These are phyloP conservation scores for Tridacna crocea DNA, from an alignment of 2,888 invertebrate species.

Conservation along the genomic window DNA sequence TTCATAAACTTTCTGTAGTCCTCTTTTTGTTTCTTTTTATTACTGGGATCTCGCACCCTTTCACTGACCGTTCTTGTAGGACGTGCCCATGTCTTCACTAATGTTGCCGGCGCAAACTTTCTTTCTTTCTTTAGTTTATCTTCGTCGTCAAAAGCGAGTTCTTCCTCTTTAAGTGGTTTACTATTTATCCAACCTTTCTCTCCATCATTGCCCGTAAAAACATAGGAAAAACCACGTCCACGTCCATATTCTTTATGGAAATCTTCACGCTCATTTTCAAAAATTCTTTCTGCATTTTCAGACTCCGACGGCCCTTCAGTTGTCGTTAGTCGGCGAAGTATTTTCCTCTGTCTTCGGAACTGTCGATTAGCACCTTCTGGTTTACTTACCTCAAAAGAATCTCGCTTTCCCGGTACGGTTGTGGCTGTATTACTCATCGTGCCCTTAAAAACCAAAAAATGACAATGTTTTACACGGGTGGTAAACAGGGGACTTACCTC, in stretches of 20 bases:
- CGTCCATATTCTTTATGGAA: conserved; percentile 21
- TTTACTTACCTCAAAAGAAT: background rate
- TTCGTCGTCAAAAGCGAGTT: background rate
- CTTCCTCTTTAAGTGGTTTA: conserved; percentile 8
- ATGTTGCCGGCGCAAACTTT: background rate
- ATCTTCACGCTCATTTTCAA: conserved; percentile 12
- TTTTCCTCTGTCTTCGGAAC: background rate
- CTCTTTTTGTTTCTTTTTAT: background rate
- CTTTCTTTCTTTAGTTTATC: conserved; percentile 10
- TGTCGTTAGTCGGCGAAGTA: background rate
- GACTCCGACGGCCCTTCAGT: background rate
- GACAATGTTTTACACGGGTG: too few species aligned
- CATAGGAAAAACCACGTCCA: conserved; percentile 29
- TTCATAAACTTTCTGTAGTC: conserved; percentile 22
- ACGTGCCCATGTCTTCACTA: background rate
- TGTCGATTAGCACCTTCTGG: background rate
- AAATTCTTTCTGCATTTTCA: background rate
- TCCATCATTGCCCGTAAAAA: conserved; percentile 21
- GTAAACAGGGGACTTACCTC: too few species aligned
- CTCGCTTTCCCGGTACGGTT: conserved; percentile 46
- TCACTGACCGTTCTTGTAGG: background rate
- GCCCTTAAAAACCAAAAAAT: background rate
- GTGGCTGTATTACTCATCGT: conserved; percentile 51
- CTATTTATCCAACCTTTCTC: conserved; percentile 21
- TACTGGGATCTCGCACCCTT: background rate